These are phyloP conservation scores for Psilopogon haemacephalus DNA, from an alignment of 2,113 vertebrate species.

Conservation along the genomic window DNA sequence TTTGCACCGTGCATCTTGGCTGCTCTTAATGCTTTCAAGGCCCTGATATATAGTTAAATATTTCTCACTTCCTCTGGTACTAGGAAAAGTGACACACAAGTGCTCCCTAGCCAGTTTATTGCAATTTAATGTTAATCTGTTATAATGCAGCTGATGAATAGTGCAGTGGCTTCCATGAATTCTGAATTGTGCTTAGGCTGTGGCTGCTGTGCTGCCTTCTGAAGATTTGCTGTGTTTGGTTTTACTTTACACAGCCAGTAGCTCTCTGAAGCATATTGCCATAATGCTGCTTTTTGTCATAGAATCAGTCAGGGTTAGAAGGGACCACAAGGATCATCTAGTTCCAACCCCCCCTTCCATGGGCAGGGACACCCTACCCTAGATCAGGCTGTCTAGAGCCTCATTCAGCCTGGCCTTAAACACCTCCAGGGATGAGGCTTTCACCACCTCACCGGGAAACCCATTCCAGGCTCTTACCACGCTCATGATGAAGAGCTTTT, in stretches of 20 bases:
- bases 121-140: conserved; percentile 56
- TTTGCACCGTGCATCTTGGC: not conserved
- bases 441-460: no score
- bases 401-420: no score
- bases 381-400: no score
- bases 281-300: not conserved
- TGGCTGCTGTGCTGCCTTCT: not conserved
- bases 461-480: no score
- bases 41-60: conserved; percentile 46
- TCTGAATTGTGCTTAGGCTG: conserved; percentile 3
- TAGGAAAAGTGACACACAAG: conserved; percentile 41
- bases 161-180: conserved; percentile 6
- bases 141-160: conserved; percentile 47
- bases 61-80: conserved; percentile 57
- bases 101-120: conserved; percentile 53
- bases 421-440: no score
- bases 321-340: no score
- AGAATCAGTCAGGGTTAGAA: no score
- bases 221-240: conserved; percentile 44
- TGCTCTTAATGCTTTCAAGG: conserved; percentile 26
- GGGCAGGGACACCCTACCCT: no score
- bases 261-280: not conserved
- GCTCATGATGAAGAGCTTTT: no score
- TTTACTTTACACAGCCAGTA: conserved; percentile 23
- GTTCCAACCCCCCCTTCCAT: no score